Evolutionary conservation across 2,888 invertebrate genomes (phyloP), one percentile per base, ranked within the genome.

Genomic region (Flexamia atlantica): DNA sequence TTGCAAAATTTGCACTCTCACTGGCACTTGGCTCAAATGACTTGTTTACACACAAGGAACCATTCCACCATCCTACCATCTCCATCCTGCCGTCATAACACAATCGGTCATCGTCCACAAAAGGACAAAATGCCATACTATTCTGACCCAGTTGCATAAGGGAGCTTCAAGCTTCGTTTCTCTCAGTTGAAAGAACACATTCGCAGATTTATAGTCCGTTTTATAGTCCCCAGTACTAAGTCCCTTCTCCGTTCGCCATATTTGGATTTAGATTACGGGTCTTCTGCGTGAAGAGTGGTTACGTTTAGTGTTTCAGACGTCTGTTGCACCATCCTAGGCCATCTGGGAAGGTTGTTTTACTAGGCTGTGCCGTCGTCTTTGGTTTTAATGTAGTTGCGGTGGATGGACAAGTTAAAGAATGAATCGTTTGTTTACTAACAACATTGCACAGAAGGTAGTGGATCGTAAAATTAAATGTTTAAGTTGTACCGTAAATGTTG

Each of bases 111-210:
- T 12, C 14, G 64, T 7, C 28, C 57, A 28, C 64, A 64, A 64
- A 64, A 64, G 64, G 64, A 28, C 64, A 64, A 64, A 64, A 64
- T 28, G 64, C 64, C 9, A 17, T 12, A 64, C 64, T 2, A 30
- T 20, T 50, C 23, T 17, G 28, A 64, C 64, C 64, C 28, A 64
- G 64, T 64, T 64, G 30, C 64, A 64, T 30, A 64, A 64, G 4
- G 28, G 3, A 14, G 28, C 30, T 28, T n/a, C n/a, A n/a, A n/a
- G n/a, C n/a, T 1, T 64, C 30, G 10, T 53, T 53, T 53, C 53
- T 53, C 10, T 10, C 7, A 9, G 46, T 46, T 14, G 46, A 53
- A n/a, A 53, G 53, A 46, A 20, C 53, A 20, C 20, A 64, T 57
- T 50, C 20, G 28, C 14, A 12, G 17, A 30, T 64, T 64, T 64